Conservation (phyloP, 30 jellyfish, hydroid and myxozoan genomes). For the Turritopsis dohrnii region DNA sequence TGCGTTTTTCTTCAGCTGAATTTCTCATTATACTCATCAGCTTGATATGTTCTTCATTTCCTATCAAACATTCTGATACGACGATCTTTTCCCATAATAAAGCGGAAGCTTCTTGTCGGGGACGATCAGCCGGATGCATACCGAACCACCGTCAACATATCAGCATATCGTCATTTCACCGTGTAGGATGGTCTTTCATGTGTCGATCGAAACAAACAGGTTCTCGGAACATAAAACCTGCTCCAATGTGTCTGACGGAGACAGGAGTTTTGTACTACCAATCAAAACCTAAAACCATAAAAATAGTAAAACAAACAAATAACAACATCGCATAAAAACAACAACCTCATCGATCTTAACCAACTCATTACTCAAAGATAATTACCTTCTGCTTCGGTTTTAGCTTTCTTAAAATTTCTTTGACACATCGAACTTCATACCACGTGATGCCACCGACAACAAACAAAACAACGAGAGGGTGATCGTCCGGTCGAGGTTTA, state of each 20-base stretch:
- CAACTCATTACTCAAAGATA: background rate
- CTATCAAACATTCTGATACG: no score
- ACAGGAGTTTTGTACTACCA: conserved; percentile 66
- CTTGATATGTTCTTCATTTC: no score
- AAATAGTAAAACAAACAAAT: background rate
- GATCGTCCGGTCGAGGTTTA: conserved; percentile 95
- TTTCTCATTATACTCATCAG: no score
- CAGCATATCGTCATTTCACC: no score
- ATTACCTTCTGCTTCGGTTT: conserved; percentile 71
- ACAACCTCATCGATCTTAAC: background rate
- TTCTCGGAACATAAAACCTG: conserved; percentile 82
- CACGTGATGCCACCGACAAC: conserved; percentile 88
- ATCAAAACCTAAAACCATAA: conserved; percentile 52
- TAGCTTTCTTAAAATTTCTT: conserved; percentile 38
- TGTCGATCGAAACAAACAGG: conserved; percentile 62
- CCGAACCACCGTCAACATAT: no score
- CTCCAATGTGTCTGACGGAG: conserved; percentile 75
- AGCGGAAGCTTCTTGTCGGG: no score
- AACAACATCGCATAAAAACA: background rate
- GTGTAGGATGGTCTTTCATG: background rate
- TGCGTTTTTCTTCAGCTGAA: no score
- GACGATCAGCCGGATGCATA: background rate
- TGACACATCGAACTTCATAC: conserved; percentile 55
- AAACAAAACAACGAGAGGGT: conserved; percentile 41
- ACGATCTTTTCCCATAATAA: no score